Evolutionary conservation across 2,113 vertebrate species (phyloP).

Genomic region (Abramis brama): DNA sequence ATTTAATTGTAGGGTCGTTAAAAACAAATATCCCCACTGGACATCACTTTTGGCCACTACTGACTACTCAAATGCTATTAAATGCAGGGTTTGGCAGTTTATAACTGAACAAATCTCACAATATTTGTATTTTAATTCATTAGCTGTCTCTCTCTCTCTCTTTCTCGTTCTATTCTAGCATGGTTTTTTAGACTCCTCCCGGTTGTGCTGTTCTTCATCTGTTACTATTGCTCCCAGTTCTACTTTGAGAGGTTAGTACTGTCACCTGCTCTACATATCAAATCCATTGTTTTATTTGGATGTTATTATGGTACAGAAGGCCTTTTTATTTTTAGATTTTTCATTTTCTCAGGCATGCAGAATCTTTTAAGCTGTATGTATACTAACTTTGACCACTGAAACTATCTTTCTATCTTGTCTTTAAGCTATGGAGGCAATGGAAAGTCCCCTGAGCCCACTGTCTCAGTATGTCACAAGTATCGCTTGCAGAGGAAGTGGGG

Average conservation of each 20-base stretch:
- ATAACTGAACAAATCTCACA: no score
- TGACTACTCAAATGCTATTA: no score
- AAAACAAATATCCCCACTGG: no score
- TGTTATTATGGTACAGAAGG: background rate
- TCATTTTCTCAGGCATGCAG: background rate
- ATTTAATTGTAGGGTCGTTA: no score
- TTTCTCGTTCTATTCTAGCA: slow-evolving; percentile 63
- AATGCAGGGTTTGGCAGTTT: no score
- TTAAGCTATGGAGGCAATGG: slow-evolving; percentile 64
- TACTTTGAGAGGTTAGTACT: slow-evolving; percentile 71
- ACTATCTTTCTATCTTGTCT: slow-evolving; percentile 48
- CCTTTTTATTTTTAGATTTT: background rate
- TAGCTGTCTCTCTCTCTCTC: background rate
- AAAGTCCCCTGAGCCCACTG: slow-evolving; percentile 62
- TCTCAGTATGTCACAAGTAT: slow-evolving; percentile 65
- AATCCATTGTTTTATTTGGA: background rate
- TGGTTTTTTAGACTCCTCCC: slow-evolving; percentile 73
- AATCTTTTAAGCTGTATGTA: background rate
- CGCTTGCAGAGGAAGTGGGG: slow-evolving; percentile 72
- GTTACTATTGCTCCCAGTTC: slow-evolving; percentile 69
- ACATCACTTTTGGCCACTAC: no score
- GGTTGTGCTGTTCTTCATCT: slow-evolving; percentile 69
- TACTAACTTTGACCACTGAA: background rate
- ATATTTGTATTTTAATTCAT: background rate
- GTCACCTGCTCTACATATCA: background rate